Evolutionary conservation across 2,113 vertebrate species (phyloP).

Genomic region (Grammomys surdaster): DNA sequence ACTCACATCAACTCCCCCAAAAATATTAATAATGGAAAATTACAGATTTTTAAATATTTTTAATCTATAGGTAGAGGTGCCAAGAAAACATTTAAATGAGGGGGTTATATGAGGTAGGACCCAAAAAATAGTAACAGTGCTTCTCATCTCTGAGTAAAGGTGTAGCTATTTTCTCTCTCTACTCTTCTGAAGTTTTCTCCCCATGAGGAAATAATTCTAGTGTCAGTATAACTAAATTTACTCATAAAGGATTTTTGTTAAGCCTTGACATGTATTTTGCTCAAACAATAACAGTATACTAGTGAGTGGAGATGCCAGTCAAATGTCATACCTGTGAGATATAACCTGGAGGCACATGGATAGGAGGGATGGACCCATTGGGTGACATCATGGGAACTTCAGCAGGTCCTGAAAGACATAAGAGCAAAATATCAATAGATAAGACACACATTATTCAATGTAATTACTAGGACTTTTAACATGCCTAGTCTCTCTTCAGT

Average conservation of each 20-base stretch:
- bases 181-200: background rate
- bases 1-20: background rate
- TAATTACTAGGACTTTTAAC: background rate
- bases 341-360: slow-evolving; percentile 98
- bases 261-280: background rate
- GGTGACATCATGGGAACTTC: slow-evolving; percentile 99
- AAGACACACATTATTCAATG: slow-evolving; percentile 20
- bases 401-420: slow-evolving; percentile 91
- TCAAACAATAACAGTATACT: background rate
- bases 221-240: background rate
- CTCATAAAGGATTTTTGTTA: background rate
- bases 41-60: slow-evolving; percentile 42
- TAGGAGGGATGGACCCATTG: slow-evolving; percentile 98
- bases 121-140: background rate
- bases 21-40: slow-evolving; percentile 54
- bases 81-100: background rate
- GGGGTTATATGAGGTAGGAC: background rate
- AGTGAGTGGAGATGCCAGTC: background rate
- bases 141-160: slow-evolving; percentile 31
- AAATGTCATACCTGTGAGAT: slow-evolving; percentile 95
- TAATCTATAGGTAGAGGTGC: background rate
- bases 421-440: slow-evolving; percentile 36
- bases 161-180: background rate
- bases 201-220: background rate
- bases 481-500: slow-evolving; percentile 34